Conservation (phyloP, 2,888 invertebrate species). For the Spodoptera littoralis region DNA sequence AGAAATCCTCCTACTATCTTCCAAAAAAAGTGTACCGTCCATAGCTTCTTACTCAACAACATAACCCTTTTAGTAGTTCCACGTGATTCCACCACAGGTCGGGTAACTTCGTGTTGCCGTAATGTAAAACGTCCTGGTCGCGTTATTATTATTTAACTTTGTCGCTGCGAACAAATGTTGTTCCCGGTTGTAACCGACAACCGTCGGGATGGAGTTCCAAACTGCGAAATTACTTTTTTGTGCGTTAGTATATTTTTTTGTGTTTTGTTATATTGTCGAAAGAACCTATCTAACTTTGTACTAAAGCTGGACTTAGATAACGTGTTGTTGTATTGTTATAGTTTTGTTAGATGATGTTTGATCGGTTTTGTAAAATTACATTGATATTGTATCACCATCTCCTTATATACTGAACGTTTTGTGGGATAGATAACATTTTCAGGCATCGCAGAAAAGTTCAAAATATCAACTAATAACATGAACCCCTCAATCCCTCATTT, state of each 20-base stretch:
- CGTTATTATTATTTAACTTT: slow-evolving; percentile 68
- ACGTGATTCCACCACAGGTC: slow-evolving; percentile 56
- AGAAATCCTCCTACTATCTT: no score
- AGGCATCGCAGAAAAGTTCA: no score
- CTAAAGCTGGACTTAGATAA: slow-evolving; percentile 7
- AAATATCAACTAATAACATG: no score
- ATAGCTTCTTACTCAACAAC: slow-evolving; percentile 25
- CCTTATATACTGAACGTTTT: background rate
- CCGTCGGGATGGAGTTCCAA: slow-evolving; percentile 56
- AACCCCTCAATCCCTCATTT: no score
- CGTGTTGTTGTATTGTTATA: slow-evolving; percentile 16
- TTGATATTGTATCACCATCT: no score
- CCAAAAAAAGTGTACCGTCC: slow-evolving; percentile 17
- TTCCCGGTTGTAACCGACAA: slow-evolving; percentile 49
- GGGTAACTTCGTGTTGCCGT: slow-evolving; percentile 55
- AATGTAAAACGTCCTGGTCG: slow-evolving; percentile 63
- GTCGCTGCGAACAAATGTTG: slow-evolving; percentile 60
- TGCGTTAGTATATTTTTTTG: slow-evolving; percentile 40
- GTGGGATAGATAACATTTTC: background rate
- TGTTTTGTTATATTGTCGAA: slow-evolving; percentile 29
- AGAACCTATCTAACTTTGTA: slow-evolving; percentile 37
- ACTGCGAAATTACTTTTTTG: slow-evolving; percentile 62
- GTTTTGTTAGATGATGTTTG: no score
- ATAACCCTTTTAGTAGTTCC: slow-evolving; percentile 57
- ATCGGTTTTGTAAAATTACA: no score